Conservation (phyloP, 2,797 vertebrate species). For the Malacoctenus gilli region DNA sequence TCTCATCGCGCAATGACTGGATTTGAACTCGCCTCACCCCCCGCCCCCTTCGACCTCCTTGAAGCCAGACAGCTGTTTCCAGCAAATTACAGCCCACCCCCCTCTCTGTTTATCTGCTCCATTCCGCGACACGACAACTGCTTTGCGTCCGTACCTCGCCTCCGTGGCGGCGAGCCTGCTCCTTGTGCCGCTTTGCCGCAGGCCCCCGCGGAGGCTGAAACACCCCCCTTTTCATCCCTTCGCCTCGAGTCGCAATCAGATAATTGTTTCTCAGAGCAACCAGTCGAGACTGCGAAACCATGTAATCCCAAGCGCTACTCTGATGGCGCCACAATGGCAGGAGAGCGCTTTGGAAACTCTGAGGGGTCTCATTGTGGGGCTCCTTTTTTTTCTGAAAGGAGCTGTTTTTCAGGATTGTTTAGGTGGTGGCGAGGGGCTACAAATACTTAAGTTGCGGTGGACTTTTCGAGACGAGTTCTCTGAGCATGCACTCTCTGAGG, state of each 20-base stretch:
- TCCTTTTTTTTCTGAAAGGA: conserved; percentile 56
- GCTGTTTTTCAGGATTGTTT: conserved; percentile 59
- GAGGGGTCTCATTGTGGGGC: conserved; percentile 57
- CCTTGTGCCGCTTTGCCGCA: conserved; percentile 39
- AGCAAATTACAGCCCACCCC: background rate
- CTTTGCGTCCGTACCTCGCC: background rate
- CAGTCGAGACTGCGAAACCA: conserved; percentile 65
- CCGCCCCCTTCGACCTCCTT: background rate
- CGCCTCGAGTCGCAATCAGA: conserved; percentile 66
- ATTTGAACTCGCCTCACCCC: background rate
- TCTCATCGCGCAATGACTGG: too few relatives aligned
- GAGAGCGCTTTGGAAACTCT: conserved; percentile 49
- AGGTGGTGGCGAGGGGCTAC: conserved; percentile 39
- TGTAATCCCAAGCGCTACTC: conserved; percentile 66
- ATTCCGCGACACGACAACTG: conserved; percentile 11
- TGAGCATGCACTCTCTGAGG: conserved; percentile 27
- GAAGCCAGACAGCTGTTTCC: background rate
- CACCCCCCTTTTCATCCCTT: conserved; percentile 59
- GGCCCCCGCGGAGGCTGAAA: conserved; percentile 42
- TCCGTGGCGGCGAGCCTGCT: conserved; percentile 16
- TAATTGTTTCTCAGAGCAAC: conserved; percentile 75
- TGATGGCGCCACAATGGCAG: conserved; percentile 61
- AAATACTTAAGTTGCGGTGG: conserved; percentile 43
- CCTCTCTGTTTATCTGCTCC: conserved; percentile 18
- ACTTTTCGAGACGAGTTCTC: conserved; percentile 41